A percentile compares a stretch with the other conserved stretches of the same genome.
Conservation (phyloP, 2,113 vertebrate genomes). For the Piprites chloris region DNA sequence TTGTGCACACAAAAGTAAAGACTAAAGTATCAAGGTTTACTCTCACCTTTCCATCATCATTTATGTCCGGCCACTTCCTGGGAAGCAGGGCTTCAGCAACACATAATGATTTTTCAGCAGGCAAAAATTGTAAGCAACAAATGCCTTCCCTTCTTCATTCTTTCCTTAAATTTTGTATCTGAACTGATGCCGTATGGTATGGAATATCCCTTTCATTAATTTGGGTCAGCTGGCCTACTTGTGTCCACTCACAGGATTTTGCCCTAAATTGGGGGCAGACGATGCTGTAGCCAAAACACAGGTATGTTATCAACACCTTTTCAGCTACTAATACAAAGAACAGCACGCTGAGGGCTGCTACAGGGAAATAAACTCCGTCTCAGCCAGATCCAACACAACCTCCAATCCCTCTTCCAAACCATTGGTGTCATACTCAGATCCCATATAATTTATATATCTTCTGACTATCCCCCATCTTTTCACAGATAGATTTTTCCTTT, state of each 20-base stretch:
- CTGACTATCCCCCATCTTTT: not conserved
- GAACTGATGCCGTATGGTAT: not conserved
- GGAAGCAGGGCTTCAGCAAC: not conserved
- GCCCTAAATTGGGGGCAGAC: not conserved
- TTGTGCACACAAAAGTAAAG: too few species aligned
- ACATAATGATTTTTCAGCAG: not conserved
- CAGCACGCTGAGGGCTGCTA: not conserved
- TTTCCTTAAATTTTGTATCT: not conserved
- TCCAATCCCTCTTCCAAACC: not conserved
- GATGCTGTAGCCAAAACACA: not conserved
- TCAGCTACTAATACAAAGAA: not conserved
- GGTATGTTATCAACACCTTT: not conserved
- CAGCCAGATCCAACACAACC: not conserved
- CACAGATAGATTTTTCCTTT: not conserved
- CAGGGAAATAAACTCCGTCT: not conserved
- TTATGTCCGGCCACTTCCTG: too few species aligned
- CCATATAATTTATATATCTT: not conserved
- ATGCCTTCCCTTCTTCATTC: not conserved
- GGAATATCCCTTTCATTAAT: not conserved
- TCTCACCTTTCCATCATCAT: too few species aligned
- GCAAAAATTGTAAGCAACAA: not conserved
- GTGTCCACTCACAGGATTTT: not conserved
- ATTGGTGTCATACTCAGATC: not conserved
- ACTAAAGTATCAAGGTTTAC: too few species aligned
- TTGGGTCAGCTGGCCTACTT: not conserved